Evolutionary conservation across 2,797 vertebrate genomes (phyloP), one percentile per base, ranked within the genome.

Genomic region (Rhinogobio ventralis): DNA sequence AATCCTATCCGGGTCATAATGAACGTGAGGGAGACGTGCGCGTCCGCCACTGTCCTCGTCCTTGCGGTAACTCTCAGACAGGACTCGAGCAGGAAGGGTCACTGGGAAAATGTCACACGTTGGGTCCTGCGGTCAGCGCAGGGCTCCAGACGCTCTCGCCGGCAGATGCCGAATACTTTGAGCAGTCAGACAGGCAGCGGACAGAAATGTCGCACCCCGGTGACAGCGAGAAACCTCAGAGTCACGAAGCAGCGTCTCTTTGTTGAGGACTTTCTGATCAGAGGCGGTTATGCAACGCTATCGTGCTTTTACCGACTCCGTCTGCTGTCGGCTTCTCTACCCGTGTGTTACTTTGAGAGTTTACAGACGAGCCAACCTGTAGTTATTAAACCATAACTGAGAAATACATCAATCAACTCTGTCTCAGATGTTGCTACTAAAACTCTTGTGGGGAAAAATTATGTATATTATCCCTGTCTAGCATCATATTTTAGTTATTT

Each of bases 151-250:
- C 90, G 71, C 79, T 78, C 4, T 94, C 87, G 83, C 92, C 87
- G 86, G 62, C 46, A 49, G 83, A 87, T 72, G 92, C 86, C 67
- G 87, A 94, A 92, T 89, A 92, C 86, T 90, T 91, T 89, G 85
- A 51, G 46, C 86, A 81, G 88, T 86, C 72, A 23, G 46, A 66
- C 74, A 9, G 17, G 71, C 71, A 25, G 39, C 42, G 78, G 83
- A 79, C 89, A 86, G 89, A 94, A 95, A 95, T 95, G 88, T 93
- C 84, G 53, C 91, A 10, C 79, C 78, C 74, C 87, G 84, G 87
- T 90, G 90, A 85, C 1, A 93, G 82, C 87, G 92, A 91, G 91
- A 87, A 71, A 53, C 2, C 15, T 57, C 45, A 20, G 69, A 69
- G 81, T 33, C 33, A 23, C 10, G 2, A 13, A 51, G 2, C 25